These are phyloP conservation scores for Caenorhabditis sp. DNA, from an alignment of 2,888 invertebrate genomes.

Conservation along the genomic window DNA sequence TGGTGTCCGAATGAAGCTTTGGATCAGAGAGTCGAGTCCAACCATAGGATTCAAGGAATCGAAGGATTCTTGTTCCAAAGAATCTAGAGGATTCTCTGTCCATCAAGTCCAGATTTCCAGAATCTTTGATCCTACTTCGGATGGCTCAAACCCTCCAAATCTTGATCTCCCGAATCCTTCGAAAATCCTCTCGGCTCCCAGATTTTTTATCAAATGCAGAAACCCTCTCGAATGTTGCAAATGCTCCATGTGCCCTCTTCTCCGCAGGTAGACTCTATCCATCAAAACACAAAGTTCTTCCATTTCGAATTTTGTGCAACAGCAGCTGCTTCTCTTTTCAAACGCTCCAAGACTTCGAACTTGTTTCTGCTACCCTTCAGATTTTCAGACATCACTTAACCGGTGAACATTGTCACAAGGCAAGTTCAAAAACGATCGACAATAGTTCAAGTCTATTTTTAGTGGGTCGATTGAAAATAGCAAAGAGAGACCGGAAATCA, in stretches of 20 bases:
- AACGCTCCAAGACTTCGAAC: too few relatives aligned
- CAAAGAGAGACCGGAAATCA: neutral
- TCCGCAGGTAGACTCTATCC: conserved; percentile 22
- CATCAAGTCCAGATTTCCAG: too few relatives aligned
- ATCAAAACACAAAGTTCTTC: conserved; percentile 51
- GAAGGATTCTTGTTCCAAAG: neutral
- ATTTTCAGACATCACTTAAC: too few relatives aligned
- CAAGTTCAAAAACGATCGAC: conserved; percentile 32
- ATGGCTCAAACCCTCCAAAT: too few relatives aligned
- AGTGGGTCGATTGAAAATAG: conserved; percentile 11
- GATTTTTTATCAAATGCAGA: neutral
- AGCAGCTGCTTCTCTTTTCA: conserved; percentile 40
- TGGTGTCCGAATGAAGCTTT: too few relatives aligned
- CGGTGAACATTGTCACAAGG: neutral
- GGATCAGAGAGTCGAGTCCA: too few relatives aligned
- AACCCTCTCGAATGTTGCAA: neutral
- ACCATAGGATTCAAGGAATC: neutral
- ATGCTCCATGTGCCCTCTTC: neutral
- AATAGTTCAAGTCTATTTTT: conserved; percentile 21
- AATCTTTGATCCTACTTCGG: too few relatives aligned
- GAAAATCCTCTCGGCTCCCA: neutral
- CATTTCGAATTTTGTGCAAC: too few relatives aligned
- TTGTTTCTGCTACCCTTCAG: neutral
- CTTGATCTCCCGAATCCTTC: too few relatives aligned
- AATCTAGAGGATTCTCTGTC: neutral